Evolutionary conservation across 1,140 invertebrate genomes (phyloP), one percentile per base, ranked within the genome.

Genomic region (Drosophila pectinifera): DNA sequence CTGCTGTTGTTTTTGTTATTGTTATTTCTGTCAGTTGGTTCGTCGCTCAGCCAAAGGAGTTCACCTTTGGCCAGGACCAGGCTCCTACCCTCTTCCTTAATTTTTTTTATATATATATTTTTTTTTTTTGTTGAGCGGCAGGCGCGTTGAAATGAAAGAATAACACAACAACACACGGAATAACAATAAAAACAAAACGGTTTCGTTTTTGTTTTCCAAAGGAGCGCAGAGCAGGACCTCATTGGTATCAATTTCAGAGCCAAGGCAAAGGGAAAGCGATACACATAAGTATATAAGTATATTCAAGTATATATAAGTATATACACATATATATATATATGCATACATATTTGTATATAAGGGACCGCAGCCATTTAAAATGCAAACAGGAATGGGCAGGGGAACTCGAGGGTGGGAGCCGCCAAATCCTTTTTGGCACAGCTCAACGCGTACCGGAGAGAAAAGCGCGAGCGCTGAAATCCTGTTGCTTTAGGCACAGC

Each of bases 61-160:
- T 72, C 65, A 72, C 68, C 68, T 72, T 72, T 70, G 31, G 49
- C 49, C 68, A 41, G 28, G n/a, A n/a, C 56, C 20, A 16, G 20
- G 10, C 11, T n/a, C 46, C 36, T 34, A 14, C 5, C 31, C 39
- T 18, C 20, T 7, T 34, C 2, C 61, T 45, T 41, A 22, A 48
- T 18, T 57, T 20, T 20, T 43, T 49, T 56, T 39, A 10, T 31
- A 31, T 10, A 31, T 51, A 13, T 31, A n/a, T 46, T 43, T 24
- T 57, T 62, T 45, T 49, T 39, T 28, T 53, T 20, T 51, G 22
- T n/a, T 39, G 36, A 41, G 57, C 69, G 42, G 41, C 63, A 53
- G 72, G 65, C 80, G 80, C 80, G 80, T 83, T 84, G 80, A 80
- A 83, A 83, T 83, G 80, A 83, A 84, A 84, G 76, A 83, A 83